Percentiles rank a stretch among this genome's conserved stretches.
Conservation (phyloP, 2,888 invertebrate genomes). For the Eristalis arbustorum region DNA sequence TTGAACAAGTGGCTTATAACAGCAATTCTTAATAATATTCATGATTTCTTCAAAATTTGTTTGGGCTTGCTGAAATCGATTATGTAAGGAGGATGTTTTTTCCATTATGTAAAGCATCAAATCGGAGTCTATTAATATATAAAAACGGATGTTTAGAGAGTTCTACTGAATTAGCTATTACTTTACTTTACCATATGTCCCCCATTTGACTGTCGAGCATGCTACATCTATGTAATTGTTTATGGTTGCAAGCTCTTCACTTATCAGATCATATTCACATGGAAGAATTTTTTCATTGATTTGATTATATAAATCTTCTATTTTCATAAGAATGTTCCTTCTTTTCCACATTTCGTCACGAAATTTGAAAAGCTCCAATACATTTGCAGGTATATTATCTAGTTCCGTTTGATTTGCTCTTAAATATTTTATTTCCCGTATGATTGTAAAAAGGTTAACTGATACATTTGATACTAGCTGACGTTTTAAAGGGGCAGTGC, state of each 20-base stretch:
- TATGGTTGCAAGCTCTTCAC: conserved; percentile 87
- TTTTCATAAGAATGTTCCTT: conserved; percentile 82
- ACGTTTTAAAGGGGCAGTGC: neutral
- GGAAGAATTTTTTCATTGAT: conserved; percentile 86
- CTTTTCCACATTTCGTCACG: conserved; percentile 76
- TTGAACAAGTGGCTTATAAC: conserved; percentile 87
- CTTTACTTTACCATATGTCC: conserved; percentile 85
- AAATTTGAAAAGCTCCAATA: conserved; percentile 74
- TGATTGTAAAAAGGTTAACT: conserved; percentile 28
- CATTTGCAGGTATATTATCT: conserved; percentile 71
- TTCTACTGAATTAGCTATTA: neutral
- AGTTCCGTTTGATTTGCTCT: neutral
- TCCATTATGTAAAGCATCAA: conserved; percentile 74
- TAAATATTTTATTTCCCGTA: conserved; percentile 63
- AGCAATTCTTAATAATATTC: conserved; percentile 85
- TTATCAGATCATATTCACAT: conserved; percentile 89
- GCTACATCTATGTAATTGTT: conserved; percentile 86
- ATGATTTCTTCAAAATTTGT: conserved; percentile 84
- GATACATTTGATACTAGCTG: conserved; percentile 53
- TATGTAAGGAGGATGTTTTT: conserved; percentile 73
- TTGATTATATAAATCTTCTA: conserved; percentile 90
- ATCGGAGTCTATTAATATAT: conserved; percentile 71
- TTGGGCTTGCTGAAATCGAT: conserved; percentile 80
- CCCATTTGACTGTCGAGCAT: conserved; percentile 89
- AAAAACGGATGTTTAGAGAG: neutral